phyloP scores from a whole-genome alignment of 2,113 vertebrate genomes.

The Campylorhamphus procurvoides region DNA sequence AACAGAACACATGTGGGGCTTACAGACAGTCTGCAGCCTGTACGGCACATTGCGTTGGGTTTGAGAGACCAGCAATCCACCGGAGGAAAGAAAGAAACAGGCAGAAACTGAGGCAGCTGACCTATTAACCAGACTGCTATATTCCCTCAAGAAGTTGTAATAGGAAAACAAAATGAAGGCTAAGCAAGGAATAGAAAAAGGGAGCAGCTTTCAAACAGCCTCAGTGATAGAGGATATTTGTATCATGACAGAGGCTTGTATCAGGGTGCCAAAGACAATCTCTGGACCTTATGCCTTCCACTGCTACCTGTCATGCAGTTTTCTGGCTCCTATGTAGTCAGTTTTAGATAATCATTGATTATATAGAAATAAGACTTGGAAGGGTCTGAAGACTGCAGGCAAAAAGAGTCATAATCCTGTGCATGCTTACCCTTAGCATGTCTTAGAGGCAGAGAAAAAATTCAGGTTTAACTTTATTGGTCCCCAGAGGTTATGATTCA shows the following conservation, averaged over 20 bases:
- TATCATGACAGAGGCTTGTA: background rate
- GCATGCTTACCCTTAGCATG: accelerated
- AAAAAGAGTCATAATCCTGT: background rate
- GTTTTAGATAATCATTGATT: background rate
- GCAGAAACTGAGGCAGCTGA: background rate
- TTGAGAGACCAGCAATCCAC: background rate
- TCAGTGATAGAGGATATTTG: background rate
- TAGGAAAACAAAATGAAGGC: background rate
- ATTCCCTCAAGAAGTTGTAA: background rate
- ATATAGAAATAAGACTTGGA: background rate
- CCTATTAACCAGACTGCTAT: background rate
- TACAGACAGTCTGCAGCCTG: background rate
- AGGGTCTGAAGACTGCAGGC: background rate
- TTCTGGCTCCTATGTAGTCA: background rate
- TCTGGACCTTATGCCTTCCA: background rate
- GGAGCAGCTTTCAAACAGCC: background rate
- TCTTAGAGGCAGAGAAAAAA: background rate
- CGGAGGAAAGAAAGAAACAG: background rate
- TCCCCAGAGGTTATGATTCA: background rate
- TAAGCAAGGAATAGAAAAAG: background rate
- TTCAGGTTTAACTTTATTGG: background rate
- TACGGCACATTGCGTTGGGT: background rate
- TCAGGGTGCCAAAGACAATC: background rate
- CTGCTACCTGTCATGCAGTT: background rate
- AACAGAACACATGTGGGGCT: background rate